Conservation (phyloP, 2,113 vertebrate species). For the Isurus oxyrinchus region DNA sequence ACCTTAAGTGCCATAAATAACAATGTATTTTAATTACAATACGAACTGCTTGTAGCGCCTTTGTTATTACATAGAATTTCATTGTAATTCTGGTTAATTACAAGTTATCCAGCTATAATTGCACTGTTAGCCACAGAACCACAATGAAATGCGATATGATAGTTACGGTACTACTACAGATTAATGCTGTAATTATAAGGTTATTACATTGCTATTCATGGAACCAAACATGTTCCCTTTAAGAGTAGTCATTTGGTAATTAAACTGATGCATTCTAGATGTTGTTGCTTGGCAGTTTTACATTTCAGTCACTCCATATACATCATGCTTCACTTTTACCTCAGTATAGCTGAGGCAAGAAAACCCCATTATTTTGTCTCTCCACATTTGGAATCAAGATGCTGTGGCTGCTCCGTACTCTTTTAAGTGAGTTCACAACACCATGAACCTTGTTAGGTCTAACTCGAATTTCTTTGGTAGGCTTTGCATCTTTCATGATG, state of each 20-base stretch:
- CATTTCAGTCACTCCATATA: background rate
- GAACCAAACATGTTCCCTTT: conserved; percentile 15
- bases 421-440: too few species aligned
- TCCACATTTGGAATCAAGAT: background rate
- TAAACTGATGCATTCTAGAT: background rate
- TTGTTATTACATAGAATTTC: conserved; percentile 27
- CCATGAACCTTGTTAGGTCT: too few species aligned
- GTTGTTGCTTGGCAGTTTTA: background rate
- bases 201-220: background rate
- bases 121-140: conserved; percentile 15
- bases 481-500: too few species aligned
- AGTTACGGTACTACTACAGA: background rate
- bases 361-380: background rate
- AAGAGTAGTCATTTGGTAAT: background rate
- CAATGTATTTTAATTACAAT: conserved; percentile 26
- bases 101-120: conserved; percentile 28
- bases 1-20: background rate
- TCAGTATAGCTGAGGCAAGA: background rate
- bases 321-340: background rate
- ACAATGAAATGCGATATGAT: background rate
- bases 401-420: too few species aligned
- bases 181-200: conserved; percentile 30
- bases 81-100: conserved; percentile 35
- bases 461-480: too few species aligned
- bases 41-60: background rate